These are phyloP conservation scores for Rissa tridactyla DNA, from an alignment of 2,113 vertebrate genomes.

Conservation along the genomic window DNA sequence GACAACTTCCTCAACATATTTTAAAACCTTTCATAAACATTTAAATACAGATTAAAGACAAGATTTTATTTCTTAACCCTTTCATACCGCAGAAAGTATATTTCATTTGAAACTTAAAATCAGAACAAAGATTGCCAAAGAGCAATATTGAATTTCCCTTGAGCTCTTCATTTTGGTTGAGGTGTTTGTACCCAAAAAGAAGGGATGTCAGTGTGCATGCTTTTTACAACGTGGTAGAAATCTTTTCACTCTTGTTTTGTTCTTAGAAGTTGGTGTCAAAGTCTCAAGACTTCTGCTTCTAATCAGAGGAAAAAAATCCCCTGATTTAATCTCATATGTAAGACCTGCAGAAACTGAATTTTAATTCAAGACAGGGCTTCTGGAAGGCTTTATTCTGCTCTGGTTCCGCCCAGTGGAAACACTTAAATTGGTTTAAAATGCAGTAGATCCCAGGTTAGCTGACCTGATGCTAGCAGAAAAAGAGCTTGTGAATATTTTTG, in stretches of 20 bases:
- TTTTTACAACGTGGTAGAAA: neutral
- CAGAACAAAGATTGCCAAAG: neutral
- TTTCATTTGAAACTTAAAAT: neutral
- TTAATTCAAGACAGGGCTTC: neutral
- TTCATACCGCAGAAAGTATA: neutral
- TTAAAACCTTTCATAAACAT: neutral
- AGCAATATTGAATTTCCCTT: neutral
- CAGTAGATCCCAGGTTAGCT: neutral
- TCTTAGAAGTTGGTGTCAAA: neutral
- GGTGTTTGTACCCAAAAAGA: neutral
- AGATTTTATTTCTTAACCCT: neutral
- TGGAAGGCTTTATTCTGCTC: neutral
- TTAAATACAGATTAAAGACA: neutral
- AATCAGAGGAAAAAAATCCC: neutral
- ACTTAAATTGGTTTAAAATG: neutral
- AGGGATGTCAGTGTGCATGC: rapidly evolving
- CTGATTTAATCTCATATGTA: neutral
- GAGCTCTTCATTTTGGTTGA: neutral
- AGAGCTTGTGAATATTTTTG: neutral
- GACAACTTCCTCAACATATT: neutral
- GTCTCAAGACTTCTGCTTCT: neutral
- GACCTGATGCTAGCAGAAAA: neutral
- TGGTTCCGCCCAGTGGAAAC: neutral
- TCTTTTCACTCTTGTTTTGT: neutral
- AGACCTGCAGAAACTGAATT: neutral